phyloP scores from a whole-genome alignment of 2,888 invertebrate genomes.

The Philopedon plagiatum region DNA sequence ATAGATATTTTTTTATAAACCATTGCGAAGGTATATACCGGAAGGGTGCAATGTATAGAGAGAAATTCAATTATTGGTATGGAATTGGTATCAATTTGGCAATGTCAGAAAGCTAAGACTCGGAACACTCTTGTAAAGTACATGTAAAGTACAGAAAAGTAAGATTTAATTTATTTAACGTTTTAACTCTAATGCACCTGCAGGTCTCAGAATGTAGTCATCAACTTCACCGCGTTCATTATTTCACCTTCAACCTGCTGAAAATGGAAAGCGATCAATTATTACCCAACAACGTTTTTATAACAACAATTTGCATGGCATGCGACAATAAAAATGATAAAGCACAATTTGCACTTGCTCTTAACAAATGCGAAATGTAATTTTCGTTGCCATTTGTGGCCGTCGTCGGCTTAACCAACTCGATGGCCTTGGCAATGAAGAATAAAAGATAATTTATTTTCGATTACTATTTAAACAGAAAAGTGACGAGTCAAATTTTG shows the following conservation, averaged over 20 bases:
- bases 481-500: slow-evolving; percentile 26
- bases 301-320: neutral
- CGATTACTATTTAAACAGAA: slow-evolving; percentile 26
- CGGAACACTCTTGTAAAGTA: too few relatives aligned
- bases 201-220: too few relatives aligned
- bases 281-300: slow-evolving; percentile 11
- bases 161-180: too few relatives aligned
- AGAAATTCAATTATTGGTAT: too few relatives aligned
- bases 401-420: slow-evolving; percentile 6
- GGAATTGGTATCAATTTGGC: too few relatives aligned
- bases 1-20: too few relatives aligned
- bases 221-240: too few relatives aligned
- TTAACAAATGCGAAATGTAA: slow-evolving; percentile 12
- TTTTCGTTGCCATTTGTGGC: slow-evolving; percentile 29
- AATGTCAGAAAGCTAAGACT: too few relatives aligned
- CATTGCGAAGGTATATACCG: too few relatives aligned
- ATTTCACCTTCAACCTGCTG: slow-evolving; percentile 7
- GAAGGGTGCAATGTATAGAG: too few relatives aligned
- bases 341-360: slow-evolving; percentile 18
- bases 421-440: slow-evolving; percentile 25
- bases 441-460: slow-evolving; percentile 18
- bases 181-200: too few relatives aligned
- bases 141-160: too few relatives aligned
- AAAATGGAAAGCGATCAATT: slow-evolving; percentile 1
- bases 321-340: slow-evolving; percentile 15